Evolutionary conservation across 2,113 vertebrate genomes (phyloP).

Genomic region (Hemiscyllium ocellatum): DNA sequence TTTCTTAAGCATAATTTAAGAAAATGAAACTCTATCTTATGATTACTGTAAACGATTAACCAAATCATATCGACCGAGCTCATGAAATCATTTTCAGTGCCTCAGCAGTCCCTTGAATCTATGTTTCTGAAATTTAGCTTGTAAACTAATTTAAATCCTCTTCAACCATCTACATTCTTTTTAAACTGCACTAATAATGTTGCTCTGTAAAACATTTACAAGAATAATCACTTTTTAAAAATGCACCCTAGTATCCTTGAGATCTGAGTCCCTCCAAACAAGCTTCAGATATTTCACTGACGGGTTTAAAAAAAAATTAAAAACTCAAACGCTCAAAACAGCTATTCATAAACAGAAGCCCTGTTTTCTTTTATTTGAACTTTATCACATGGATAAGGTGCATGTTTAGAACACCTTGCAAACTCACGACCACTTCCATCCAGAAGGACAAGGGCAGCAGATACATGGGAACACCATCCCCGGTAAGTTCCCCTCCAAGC

Average conservation of each 20-base stretch:
- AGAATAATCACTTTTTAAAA: neutral
- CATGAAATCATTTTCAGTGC: neutral
- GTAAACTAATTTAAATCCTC: slow-evolving; percentile 6
- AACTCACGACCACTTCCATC: too few relatives aligned
- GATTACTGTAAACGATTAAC: neutral
- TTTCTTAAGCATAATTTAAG: neutral
- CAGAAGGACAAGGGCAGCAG: too few relatives aligned
- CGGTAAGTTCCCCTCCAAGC: too few relatives aligned
- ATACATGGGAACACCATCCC: too few relatives aligned
- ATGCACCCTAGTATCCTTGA: neutral
- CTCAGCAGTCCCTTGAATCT: neutral
- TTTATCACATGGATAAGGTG: neutral
- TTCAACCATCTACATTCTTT: neutral
- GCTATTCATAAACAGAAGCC: too few relatives aligned
- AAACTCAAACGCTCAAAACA: neutral
- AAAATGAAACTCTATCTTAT: neutral
- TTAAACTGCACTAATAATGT: neutral
- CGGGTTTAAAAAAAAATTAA: neutral
- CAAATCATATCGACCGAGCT: neutral
- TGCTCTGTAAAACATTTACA: slow-evolving; percentile 1
- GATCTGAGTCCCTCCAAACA: neutral
- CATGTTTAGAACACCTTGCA: neutral
- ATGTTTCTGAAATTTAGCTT: neutral
- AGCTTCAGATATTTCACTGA: neutral
- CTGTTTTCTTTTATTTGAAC: too few relatives aligned